These are phyloP conservation scores for Labroides dimidiatus DNA, from an alignment of 2,797 vertebrate species.

Conservation along the genomic window DNA sequence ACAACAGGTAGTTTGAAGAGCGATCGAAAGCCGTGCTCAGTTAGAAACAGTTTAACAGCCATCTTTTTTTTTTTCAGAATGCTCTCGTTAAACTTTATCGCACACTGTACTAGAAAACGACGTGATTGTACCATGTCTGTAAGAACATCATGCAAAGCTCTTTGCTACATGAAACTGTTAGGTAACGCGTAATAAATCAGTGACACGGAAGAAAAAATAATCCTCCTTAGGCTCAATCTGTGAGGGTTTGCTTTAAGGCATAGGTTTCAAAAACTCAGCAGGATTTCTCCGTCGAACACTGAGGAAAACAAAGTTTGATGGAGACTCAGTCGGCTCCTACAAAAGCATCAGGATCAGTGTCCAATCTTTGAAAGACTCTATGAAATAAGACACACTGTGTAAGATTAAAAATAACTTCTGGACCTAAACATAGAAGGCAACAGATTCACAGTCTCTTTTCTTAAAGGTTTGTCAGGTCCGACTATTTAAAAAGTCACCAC, in stretches of 20 bases:
- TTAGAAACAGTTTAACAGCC: neutral
- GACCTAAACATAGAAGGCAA: conserved; percentile 31
- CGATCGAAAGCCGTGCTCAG: neutral
- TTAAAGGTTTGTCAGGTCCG: conserved; percentile 14
- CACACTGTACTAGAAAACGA: conserved; percentile 8
- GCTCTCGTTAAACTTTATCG: neutral
- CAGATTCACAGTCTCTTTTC: conserved; percentile 57
- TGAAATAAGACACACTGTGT: neutral
- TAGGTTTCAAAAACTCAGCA: neutral
- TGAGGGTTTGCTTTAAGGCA: conserved; percentile 12
- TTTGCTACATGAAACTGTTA: conserved; percentile 13
- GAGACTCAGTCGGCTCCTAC: neutral
- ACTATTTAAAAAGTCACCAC: conserved; percentile 34
- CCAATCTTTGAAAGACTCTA: conserved; percentile 19
- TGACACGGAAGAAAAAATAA: neutral
- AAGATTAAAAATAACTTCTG: conserved; percentile 19
- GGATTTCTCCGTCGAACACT: neutral
- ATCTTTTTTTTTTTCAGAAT: neutral
- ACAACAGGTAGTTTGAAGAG: neutral
- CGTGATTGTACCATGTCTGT: conserved; percentile 40
- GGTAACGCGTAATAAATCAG: neutral
- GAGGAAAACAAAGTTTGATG: neutral
- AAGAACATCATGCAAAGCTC: conserved; percentile 15
- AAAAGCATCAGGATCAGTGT: neutral
- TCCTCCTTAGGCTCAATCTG: neutral